Base-by-base conservation (phyloP, 1,140 invertebrate species). In the Drosophila melanica region DNA sequence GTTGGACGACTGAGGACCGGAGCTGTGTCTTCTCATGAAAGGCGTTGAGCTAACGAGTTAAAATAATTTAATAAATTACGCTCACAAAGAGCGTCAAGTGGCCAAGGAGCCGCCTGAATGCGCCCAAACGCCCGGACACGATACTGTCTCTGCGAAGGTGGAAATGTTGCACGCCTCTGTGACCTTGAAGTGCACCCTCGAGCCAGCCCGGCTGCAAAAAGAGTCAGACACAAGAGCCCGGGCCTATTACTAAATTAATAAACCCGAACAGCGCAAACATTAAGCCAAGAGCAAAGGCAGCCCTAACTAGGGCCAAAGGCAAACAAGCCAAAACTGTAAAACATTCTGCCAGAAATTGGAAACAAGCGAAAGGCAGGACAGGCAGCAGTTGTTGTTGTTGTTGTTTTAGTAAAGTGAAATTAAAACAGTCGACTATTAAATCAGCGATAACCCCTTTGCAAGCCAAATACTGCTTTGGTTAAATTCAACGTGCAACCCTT, bases 201-300 rank as follows among this genome's bases (percentile, higher is more conserved):
- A 80, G 73, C 39, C 37, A 41, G 6, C 45, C 69, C 42, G 57
- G 64, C 66, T 47, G 55, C 64, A 27, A 48, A 35, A 10, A 35
- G 50, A 51, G 75, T 48, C 50, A 55, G 58, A 68, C 62, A 60
- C 14, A 44, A 35, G 6, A 33, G 59, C 4, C 4, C 16, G 44
- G 53, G 81, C 81, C 81, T 85, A 85, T 85, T 85, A 85, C 81
- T 77, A 79, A 85, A 85, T 85, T 85, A 85, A 85, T 85, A 85
- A 85, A 77, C 73, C 73, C 78, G 23, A 72, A 64, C 73, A 63
- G 63, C 57, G 35, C 58, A 72, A 77, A 65, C 55, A 72, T 53
- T 73, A 57, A 37, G 45, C 41, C 72, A 60, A 64, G 53, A 63
- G 54, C 57, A 57, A 39, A 41, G 42, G 27, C 68, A 75, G 70